Evolutionary conservation across 2,797 vertebrate species (phyloP).

Genomic region (Enteromius fasciolatus): DNA sequence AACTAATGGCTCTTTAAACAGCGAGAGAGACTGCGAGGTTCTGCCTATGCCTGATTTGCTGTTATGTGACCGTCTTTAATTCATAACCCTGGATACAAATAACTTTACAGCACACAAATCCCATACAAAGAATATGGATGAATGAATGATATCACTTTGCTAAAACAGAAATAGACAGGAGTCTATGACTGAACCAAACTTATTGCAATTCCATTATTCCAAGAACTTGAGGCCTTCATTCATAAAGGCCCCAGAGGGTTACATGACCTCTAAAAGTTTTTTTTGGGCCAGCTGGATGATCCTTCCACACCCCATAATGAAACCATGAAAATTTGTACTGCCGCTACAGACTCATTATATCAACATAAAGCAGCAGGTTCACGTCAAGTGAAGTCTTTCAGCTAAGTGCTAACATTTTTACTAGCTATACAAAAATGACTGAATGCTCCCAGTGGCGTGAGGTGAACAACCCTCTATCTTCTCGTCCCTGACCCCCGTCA

Average conservation of each 20-base stretch:
- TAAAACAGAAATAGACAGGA: constrained; percentile 48
- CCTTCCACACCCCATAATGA: neutral
- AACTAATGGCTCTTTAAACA: constrained; percentile 22
- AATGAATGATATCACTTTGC: constrained; percentile 31
- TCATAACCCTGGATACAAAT: constrained; percentile 1
- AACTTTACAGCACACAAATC: neutral
- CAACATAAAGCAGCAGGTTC: constrained; percentile 5
- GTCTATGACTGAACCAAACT: constrained; percentile 9
- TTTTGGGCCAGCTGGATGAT: neutral
- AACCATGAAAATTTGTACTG: neutral
- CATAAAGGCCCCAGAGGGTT: constrained; percentile 38
- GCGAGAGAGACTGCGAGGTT: neutral
- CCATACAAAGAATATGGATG: neutral
- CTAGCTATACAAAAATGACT: constrained; percentile 30
- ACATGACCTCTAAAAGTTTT: constrained; percentile 46
- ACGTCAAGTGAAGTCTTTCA: neutral
- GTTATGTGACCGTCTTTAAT: neutral
- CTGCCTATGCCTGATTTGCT: neutral
- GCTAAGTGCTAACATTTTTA: neutral
- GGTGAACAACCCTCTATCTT: constrained; percentile 12
- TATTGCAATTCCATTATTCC: constrained; percentile 28
- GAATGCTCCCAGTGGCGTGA: neutral
- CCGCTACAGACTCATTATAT: neutral
- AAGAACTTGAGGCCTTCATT: constrained; percentile 3
- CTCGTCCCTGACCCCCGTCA: constrained; percentile 39